Conservation (phyloP, 2,888 invertebrate species). For the Cataglyphis rosenhaueri region DNA sequence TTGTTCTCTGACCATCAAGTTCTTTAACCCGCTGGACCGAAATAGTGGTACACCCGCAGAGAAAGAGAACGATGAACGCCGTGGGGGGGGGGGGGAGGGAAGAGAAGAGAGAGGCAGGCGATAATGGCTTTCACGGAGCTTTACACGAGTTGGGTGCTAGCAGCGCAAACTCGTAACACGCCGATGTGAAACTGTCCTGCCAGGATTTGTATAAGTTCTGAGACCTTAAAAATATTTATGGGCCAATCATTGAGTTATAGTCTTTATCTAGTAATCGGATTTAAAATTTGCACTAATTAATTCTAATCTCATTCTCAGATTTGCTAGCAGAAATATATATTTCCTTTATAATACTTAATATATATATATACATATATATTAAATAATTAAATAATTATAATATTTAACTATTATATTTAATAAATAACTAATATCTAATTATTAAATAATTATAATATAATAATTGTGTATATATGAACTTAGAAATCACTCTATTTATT, state of each 20-base stretch:
- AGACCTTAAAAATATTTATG: conserved; percentile 7
- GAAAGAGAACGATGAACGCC: conserved; percentile 65
- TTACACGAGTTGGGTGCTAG: conserved; percentile 61
- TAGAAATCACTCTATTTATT: neutral
- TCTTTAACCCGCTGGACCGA: conserved; percentile 76
- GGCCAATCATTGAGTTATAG: neutral
- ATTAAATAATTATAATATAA: too few relatives aligned
- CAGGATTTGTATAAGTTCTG: conserved; percentile 52
- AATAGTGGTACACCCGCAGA: conserved; percentile 67
- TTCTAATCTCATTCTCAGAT: neutral
- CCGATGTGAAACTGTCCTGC: conserved; percentile 45
- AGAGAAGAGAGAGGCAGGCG: conserved; percentile 42
- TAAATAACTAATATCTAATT: too few relatives aligned
- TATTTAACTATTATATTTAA: too few relatives aligned
- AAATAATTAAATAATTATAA: too few relatives aligned
- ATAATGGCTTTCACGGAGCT: conserved; percentile 69
- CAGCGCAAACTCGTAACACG: conserved; percentile 57
- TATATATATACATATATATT: neutral
- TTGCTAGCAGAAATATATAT: neutral
- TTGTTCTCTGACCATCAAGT: conserved; percentile 79
- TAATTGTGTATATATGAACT: neutral
- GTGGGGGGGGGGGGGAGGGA: neutral
- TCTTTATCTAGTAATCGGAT: conserved; percentile 1
- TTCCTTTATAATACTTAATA: neutral
- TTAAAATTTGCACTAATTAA: neutral